Evolutionary conservation across 2,113 vertebrate genomes (phyloP).

Genomic region (Patagioenas fasciata): DNA sequence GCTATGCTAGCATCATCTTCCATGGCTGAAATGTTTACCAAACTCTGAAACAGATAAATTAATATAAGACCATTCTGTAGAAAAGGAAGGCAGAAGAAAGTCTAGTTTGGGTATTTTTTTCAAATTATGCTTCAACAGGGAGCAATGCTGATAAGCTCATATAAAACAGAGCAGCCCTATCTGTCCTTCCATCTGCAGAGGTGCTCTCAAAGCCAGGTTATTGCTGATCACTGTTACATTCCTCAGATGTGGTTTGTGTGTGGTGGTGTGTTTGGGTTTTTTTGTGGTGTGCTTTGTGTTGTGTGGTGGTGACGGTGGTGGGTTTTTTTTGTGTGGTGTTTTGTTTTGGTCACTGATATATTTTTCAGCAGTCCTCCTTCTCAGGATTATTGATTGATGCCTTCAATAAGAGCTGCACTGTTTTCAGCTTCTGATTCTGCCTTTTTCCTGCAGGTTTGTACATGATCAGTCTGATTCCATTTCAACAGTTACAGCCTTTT

Average conservation of each 20-base stretch:
- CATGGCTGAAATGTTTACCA: not conserved
- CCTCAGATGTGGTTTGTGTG: not conserved
- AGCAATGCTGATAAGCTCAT: not conserved
- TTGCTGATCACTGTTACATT: not conserved
- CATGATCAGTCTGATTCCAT: not conserved
- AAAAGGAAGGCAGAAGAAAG: not conserved
- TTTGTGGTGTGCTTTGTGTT: too few species aligned
- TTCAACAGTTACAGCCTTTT: not conserved
- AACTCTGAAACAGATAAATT: not conserved
- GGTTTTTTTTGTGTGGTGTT: not conserved
- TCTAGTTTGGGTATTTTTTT: not conserved
- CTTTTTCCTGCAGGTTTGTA: not conserved
- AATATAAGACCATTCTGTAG: not conserved
- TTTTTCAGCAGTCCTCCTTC: not conserved
- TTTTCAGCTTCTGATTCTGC: not conserved
- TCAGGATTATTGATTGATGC: not conserved
- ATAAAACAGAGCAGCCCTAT: not conserved
- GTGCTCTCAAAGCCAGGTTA: not conserved
- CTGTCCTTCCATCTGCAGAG: not conserved
- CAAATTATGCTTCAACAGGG: not conserved
- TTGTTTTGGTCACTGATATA: not conserved
- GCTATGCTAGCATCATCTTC: not conserved
- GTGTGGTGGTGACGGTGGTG: too few species aligned
- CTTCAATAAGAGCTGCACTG: not conserved
- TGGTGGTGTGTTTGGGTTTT: too few species aligned